phyloP scores from a whole-genome alignment of 2,113 vertebrate species.

The Triplophysa rosa region DNA sequence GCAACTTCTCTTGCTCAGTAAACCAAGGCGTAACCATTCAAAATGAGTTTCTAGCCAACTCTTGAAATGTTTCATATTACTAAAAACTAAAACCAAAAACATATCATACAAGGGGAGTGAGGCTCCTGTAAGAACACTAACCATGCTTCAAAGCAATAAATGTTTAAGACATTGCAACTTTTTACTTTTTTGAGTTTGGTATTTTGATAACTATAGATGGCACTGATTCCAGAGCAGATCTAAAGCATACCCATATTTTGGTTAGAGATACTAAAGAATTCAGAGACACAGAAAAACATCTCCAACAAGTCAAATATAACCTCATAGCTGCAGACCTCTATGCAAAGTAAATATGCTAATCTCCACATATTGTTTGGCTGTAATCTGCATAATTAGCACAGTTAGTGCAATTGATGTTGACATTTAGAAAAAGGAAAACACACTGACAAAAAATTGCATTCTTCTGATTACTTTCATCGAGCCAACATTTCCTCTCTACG shows the following conservation, averaged over 20 bases:
- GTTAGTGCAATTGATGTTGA: constrained; percentile 34
- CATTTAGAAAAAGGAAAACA: constrained; percentile 34
- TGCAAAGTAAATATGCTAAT: constrained; percentile 17
- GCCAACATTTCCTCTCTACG: constrained; percentile 34
- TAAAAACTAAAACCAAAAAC: constrained; percentile 5
- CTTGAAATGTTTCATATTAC: neutral
- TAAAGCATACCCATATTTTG: neutral
- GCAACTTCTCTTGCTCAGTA: neutral
- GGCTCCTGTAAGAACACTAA: constrained; percentile 8
- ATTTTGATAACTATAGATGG: constrained; percentile 6
- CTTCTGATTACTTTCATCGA: constrained; percentile 37
- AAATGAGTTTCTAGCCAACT: neutral
- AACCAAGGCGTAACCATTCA: neutral
- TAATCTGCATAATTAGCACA: constrained; percentile 46
- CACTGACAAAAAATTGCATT: constrained; percentile 31
- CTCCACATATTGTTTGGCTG: constrained; percentile 11
- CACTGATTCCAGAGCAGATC: neutral
- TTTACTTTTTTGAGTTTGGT: neutral
- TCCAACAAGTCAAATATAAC: neutral
- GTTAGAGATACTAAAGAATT: neutral
- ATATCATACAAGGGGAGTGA: neutral
- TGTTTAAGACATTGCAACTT: neutral
- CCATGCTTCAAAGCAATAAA: constrained; percentile 18
- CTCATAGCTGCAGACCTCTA: neutral
- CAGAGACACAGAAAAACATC: neutral